Evolutionary conservation across 2,888 invertebrate genomes (phyloP).

Genomic region (Drosophila meridiana): DNA sequence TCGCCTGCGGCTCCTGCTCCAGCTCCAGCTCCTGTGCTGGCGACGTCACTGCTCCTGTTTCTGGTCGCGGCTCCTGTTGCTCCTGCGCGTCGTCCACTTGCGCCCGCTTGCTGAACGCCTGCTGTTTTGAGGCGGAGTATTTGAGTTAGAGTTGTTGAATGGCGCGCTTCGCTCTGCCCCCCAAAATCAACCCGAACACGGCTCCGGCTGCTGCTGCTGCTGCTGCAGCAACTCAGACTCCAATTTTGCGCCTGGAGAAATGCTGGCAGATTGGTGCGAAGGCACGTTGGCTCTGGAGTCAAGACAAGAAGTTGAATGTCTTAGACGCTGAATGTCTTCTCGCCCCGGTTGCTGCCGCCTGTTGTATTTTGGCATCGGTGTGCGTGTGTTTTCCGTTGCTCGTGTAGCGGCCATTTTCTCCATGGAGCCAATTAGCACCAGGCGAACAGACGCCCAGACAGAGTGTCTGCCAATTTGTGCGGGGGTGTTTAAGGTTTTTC

Average conservation of each 20-base stretch:
- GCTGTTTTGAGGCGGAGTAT: conserved; percentile 83
- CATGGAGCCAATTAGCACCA: conserved; percentile 82
- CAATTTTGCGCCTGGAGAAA: conserved; percentile 30
- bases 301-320: conserved; percentile 64
- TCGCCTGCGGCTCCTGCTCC: conserved; percentile 13
- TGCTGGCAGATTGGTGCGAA: not conserved
- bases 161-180: conserved; percentile 55
- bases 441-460: conserved; percentile 73
- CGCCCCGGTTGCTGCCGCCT: not conserved
- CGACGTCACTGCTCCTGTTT: conserved; percentile 73
- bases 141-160: conserved; percentile 82
- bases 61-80: conserved; percentile 56
- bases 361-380: conserved; percentile 17
- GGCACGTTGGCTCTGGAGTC: conserved; percentile 13
- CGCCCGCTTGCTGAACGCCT: conserved; percentile 68
- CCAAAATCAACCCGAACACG: not conserved
- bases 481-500: conserved; percentile 28
- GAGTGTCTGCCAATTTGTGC: conserved; percentile 8
- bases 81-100: conserved; percentile 40
- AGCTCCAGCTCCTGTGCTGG: conserved; percentile 18
- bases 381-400: conserved; percentile 31
- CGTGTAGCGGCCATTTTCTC: conserved; percentile 82
- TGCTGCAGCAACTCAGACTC: conserved; percentile 31
- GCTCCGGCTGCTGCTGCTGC: not conserved
- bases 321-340: conserved; percentile 45